Conservation (phyloP, 2,113 vertebrate species). For the Promerops cafer region DNA sequence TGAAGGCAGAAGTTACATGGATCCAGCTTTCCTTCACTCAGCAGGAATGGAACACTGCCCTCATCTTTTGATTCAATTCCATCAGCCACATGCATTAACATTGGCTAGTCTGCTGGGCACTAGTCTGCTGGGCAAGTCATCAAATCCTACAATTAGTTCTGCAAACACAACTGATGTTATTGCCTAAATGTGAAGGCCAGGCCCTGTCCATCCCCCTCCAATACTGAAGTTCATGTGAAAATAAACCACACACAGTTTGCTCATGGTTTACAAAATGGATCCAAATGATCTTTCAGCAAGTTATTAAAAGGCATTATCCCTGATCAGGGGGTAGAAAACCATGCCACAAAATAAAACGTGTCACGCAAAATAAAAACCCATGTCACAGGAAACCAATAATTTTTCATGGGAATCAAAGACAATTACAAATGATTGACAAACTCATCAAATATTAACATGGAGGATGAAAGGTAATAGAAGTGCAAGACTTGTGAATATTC, state of each 20-base stretch:
- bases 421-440: constrained; percentile 55
- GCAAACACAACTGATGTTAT: not conserved
- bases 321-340: not conserved
- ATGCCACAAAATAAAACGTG: not conserved
- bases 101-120: too few species aligned
- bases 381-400: constrained; percentile 26
- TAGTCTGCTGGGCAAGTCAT: not conserved
- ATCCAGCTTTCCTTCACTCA: not conserved
- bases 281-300: not conserved
- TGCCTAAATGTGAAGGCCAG: not conserved
- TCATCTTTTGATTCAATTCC: not conserved
- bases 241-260: not conserved
- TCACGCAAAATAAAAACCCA: not conserved
- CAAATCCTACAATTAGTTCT: not conserved
- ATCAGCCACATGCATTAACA: not conserved
- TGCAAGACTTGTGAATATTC: constrained; percentile 54
- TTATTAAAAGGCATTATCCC: not conserved
- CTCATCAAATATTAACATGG: constrained; percentile 68
- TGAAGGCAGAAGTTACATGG: not conserved
- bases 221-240: not conserved
- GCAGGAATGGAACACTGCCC: not conserved
- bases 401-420: constrained; percentile 68
- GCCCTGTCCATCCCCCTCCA: not conserved
- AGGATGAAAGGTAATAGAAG: constrained; percentile 68
- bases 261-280: not conserved